Percentiles rank a stretch among this genome's conserved stretches.
Evolutionary conservation across 1,140 invertebrate species (phyloP).

Genomic region (Bombus waltoni): DNA sequence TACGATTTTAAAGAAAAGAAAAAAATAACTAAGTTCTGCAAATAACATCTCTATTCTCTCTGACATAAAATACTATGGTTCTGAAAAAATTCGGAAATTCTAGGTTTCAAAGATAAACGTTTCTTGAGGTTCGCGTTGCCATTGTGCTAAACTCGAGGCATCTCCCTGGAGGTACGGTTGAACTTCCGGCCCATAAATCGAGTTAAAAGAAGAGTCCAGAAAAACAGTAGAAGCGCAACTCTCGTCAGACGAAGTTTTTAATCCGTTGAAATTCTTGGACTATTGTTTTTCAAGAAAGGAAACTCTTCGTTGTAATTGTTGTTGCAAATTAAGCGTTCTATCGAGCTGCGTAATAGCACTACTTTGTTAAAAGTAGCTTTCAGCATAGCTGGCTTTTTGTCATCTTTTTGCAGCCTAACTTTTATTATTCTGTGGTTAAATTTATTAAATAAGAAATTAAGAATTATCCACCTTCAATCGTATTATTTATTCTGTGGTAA

Average conservation of each 20-base stretch:
- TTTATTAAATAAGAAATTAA: constrained; percentile 1
- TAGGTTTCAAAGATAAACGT: neutral
- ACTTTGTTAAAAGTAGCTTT: constrained; percentile 4
- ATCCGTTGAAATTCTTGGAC: neutral
- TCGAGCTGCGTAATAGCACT: constrained; percentile 12
- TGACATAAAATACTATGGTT: neutral
- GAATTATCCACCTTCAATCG: neutral
- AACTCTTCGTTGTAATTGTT: constrained; percentile 23
- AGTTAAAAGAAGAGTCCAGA: constrained; percentile 24
- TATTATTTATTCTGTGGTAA: neutral
- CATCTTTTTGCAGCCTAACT: neutral
- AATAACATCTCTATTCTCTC: neutral
- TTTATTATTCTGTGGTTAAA: neutral
- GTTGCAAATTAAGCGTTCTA: constrained; percentile 16
- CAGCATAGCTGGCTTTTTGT: neutral
- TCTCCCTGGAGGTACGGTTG: neutral
- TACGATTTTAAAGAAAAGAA: neutral
- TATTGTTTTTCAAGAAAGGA: constrained; percentile 24
- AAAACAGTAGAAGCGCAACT: neutral
- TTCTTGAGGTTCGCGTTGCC: neutral
- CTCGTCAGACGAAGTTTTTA: constrained; percentile 5
- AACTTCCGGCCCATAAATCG: constrained; percentile 48
- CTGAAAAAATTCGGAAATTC: neutral
- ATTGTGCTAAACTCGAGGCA: neutral
- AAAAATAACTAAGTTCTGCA: neutral